Conservation (phyloP, 2,113 vertebrate genomes). For the Elephas maximus region DNA sequence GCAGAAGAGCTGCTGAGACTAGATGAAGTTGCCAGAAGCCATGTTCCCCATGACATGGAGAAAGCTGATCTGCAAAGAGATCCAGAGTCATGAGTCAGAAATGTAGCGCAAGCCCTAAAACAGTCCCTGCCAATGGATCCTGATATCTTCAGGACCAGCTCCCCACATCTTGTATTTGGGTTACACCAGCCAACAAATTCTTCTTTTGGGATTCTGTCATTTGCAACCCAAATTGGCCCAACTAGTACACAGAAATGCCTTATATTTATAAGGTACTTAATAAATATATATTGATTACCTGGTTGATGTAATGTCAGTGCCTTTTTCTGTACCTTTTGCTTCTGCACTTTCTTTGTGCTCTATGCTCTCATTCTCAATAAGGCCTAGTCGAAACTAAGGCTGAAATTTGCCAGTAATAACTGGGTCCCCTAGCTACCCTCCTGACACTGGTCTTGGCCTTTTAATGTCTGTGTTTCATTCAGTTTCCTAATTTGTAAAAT, state of each 20-base stretch:
- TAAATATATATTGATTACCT: not conserved
- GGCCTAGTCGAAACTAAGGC: not conserved
- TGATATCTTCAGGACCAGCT: not conserved
- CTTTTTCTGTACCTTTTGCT: slow-evolving; percentile 21
- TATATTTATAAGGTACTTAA: not conserved
- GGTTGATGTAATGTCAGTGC: not conserved
- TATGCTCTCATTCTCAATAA: not conserved
- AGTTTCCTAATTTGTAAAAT: slow-evolving; percentile 37
- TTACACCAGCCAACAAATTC: not conserved
- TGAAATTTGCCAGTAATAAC: not conserved
- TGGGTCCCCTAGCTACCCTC: not conserved
- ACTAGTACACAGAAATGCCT: not conserved
- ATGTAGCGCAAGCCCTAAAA: not conserved
- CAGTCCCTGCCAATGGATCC: not conserved
- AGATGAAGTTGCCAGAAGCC: not conserved
- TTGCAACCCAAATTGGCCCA: slow-evolving; percentile 1
- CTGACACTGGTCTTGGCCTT: not conserved
- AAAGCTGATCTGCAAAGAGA: slow-evolving; percentile 3
- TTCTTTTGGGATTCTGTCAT: not conserved
- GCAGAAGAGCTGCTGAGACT: not conserved
- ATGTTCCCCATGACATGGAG: not conserved
- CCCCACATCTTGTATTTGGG: not conserved
- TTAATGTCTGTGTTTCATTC: slow-evolving; percentile 2
- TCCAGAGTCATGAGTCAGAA: not conserved
- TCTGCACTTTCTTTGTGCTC: not conserved